These are phyloP conservation scores for Phycodurus eques DNA, from an alignment of 2,113 vertebrate genomes.

Conservation along the genomic window DNA sequence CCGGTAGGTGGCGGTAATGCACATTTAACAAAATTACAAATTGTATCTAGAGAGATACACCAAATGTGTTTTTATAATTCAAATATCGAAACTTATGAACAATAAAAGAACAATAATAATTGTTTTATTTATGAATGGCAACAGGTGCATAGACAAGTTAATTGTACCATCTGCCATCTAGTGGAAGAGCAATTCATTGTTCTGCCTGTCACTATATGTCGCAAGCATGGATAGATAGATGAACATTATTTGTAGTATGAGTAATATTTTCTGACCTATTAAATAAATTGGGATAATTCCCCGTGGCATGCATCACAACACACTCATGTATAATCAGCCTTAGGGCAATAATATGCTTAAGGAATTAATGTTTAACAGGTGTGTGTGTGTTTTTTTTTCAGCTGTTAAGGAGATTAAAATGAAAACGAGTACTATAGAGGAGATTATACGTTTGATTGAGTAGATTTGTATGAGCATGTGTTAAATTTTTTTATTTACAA, in stretches of 20 bases:
- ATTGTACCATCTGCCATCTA: neutral
- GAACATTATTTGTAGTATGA: no score
- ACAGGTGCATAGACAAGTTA: neutral
- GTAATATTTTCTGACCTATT: no score
- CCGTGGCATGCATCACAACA: no score
- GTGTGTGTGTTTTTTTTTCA: no score
- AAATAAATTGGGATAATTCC: no score
- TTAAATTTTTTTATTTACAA: neutral
- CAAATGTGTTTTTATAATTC: no score
- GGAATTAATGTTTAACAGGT: neutral
- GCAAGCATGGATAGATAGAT: no score
- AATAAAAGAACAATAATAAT: neutral
- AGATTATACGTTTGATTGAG: neutral
- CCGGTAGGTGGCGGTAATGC: no score
- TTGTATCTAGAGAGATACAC: no score
- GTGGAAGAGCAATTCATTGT: neutral
- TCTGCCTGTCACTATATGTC: no score
- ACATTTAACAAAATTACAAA: no score
- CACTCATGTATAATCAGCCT: neutral
- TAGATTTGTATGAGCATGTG: neutral
- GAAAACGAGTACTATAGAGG: constrained; percentile 1
- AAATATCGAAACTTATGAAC: no score
- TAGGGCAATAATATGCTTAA: neutral
- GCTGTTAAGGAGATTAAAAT: neutral
- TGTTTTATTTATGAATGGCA: neutral